A percentile compares a stretch with the other conserved stretches of the same genome.
Evolutionary conservation across 2,113 vertebrate species (phyloP).

Genomic region (Bos taurus): ARS-UCD2.0 NC_037338.1:21806501-21807000

Average conservation of each 20-base stretch:
- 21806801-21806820: neutral
- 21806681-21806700: neutral
- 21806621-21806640: neutral
- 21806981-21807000: neutral
- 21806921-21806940: neutral
- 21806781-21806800: neutral
- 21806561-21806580: neutral
- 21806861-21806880: neutral
- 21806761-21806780: neutral
- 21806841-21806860: neutral
- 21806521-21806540: neutral
- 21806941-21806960: neutral
- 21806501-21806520: neutral
- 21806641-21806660: neutral
- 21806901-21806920: neutral
- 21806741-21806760: neutral
- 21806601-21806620: neutral
- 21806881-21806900: neutral
- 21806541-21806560: neutral
- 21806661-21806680: neutral
- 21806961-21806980: neutral
- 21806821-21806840: neutral
- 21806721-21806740: neutral
- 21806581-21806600: neutral
- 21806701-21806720: neutral